A percentile compares a stretch with the other conserved stretches of the same genome.
Conservation (phyloP, 1,140 invertebrate species). For the Hycleus phaleratus region DNA sequence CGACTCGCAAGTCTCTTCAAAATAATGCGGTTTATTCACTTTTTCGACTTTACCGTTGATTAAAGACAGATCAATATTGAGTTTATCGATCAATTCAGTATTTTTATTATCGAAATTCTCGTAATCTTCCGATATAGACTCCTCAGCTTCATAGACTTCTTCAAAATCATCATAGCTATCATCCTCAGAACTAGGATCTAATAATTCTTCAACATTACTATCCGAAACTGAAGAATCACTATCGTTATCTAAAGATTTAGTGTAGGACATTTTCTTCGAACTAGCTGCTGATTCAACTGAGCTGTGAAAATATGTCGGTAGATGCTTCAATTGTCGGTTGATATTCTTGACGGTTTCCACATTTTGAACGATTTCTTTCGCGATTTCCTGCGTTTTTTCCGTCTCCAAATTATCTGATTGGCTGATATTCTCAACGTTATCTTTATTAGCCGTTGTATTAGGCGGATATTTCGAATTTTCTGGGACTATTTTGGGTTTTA, state of each 20-base stretch:
- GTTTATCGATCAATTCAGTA: conserved; percentile 15
- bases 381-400: conserved; percentile 17
- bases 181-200: conserved; percentile 33
- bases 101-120: conserved; percentile 27
- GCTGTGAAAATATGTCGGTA: conserved; percentile 24
- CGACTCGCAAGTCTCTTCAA: conserved; percentile 35
- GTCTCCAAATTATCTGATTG: neutral
- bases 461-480: neutral
- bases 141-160: conserved; percentile 27
- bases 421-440: neutral
- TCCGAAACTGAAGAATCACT: conserved; percentile 43
- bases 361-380: conserved; percentile 8
- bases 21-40: conserved; percentile 20
- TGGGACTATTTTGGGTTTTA: neutral
- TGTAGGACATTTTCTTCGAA: conserved; percentile 39
- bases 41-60: conserved; percentile 19
- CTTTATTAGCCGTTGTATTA: neutral
- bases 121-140: conserved; percentile 26
- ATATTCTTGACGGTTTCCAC: conserved; percentile 16
- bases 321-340: conserved; percentile 12
- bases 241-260: conserved; percentile 42
- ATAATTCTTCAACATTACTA: conserved; percentile 39
- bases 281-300: conserved; percentile 38
- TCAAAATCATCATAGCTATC: conserved; percentile 32
- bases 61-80: conserved; percentile 26